A percentile compares a stretch with the other conserved stretches of the same genome.
Conservation (phyloP, 2,888 invertebrate genomes). For the Anthophora plumipes region DNA sequence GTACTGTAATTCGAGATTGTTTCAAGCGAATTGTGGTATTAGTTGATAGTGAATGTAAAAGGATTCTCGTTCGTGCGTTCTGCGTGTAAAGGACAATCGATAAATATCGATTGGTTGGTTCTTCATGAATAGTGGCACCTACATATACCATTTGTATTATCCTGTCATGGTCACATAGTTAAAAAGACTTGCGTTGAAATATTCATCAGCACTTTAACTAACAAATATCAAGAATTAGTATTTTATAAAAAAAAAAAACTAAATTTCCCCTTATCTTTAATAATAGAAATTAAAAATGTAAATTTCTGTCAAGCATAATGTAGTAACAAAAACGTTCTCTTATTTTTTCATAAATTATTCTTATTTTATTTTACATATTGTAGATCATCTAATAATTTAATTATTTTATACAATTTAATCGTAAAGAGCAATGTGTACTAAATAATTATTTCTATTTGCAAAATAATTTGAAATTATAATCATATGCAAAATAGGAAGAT, state of each 20-base stretch:
- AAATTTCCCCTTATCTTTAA: too few relatives aligned
- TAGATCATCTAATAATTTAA: too few relatives aligned
- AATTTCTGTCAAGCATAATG: background rate
- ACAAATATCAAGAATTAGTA: constrained; percentile 6
- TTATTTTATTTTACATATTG: too few relatives aligned
- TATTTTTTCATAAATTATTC: too few relatives aligned
- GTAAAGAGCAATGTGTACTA: too few relatives aligned
- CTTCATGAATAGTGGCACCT: constrained; percentile 56
- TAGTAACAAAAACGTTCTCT: too few relatives aligned
- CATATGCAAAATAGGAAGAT: too few relatives aligned
- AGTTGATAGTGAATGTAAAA: constrained; percentile 46
- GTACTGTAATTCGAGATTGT: background rate
- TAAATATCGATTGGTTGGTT: constrained; percentile 72
- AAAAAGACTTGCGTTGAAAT: constrained; percentile 31
- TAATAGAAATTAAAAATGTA: background rate
- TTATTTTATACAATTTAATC: too few relatives aligned
- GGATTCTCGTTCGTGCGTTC: constrained; percentile 64
- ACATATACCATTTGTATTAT: constrained; percentile 56
- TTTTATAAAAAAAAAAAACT: too few relatives aligned
- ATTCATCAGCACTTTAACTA: constrained; percentile 14
- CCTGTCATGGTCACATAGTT: constrained; percentile 64
- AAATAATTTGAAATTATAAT: too few relatives aligned
- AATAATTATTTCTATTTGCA: too few relatives aligned
- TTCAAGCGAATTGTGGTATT: constrained; percentile 13
- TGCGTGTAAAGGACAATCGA: constrained; percentile 64